Evolutionary conservation across 2,797 vertebrate genomes (phyloP).

Genomic region (Zonotrichia albicollis): DNA sequence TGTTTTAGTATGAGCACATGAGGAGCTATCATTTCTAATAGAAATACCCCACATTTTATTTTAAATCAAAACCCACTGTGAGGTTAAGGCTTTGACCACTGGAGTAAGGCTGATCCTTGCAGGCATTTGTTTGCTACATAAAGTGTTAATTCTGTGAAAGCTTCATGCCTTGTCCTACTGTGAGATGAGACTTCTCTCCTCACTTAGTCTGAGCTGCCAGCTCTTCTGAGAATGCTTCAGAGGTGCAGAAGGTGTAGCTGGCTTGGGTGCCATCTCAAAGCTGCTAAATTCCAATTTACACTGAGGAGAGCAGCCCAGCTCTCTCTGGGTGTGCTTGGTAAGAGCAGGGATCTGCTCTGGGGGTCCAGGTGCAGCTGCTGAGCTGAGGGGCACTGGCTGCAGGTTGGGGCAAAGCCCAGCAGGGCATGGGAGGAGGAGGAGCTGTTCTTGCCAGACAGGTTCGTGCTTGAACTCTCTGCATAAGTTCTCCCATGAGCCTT

Average conservation of each 20-base stretch:
- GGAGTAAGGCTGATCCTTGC: neutral
- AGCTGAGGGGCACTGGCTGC: neutral
- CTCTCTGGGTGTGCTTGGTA: neutral
- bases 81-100: neutral
- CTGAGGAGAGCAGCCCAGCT: neutral
- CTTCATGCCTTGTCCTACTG: neutral
- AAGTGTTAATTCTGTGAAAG: neutral
- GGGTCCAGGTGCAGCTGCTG: neutral
- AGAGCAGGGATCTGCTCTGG: neutral
- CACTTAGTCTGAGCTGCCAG: neutral
- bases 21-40: neutral
- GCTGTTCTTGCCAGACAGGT: neutral
- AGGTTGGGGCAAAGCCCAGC: neutral
- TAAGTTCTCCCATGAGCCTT: neutral
- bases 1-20: neutral
- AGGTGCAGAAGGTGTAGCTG: neutral
- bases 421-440: neutral
- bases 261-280: neutral
- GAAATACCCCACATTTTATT: neutral
- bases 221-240: neutral
- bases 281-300: neutral
- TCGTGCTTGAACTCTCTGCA: neutral
- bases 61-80: neutral
- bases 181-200: neutral
- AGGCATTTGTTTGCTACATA: rapidly evolving